Percentiles rank a stretch among this genome's conserved stretches.
Conservation (phyloP, 2,113 vertebrate genomes). For the Lophochroa leadbeateri region DNA sequence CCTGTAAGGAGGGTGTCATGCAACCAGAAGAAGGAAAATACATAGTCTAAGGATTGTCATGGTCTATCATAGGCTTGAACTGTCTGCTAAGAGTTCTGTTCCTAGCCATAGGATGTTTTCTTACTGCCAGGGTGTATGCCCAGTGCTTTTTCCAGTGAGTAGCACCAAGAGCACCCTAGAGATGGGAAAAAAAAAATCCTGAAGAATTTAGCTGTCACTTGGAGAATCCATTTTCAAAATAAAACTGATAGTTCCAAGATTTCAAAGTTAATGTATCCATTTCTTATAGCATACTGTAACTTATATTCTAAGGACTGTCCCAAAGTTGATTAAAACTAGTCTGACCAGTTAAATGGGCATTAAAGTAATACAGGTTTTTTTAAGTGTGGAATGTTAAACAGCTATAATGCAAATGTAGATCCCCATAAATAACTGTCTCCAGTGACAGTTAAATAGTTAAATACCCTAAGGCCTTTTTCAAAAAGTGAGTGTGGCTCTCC, state of each 20-base stretch:
- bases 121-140: rapidly evolving
- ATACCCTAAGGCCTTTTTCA: not conserved
- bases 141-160: not conserved
- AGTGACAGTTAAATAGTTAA: not conserved
- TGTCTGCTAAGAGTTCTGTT: not conserved
- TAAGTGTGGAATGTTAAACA: not conserved
- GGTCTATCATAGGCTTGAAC: not conserved
- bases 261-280: not conserved
- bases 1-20: not conserved
- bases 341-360: not conserved
- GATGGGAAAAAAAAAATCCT: not conserved
- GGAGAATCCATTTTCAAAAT: not conserved
- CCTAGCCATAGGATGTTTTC: not conserved
- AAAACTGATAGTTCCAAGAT: not conserved
- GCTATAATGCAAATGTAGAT: not conserved
- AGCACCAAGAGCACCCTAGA: not conserved
- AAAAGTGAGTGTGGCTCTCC: not conserved
- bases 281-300: not conserved
- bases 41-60: not conserved
- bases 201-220: not conserved
- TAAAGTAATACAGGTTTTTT: not conserved
- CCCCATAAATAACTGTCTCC: not conserved
- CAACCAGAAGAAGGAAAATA: not conserved
- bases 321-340: not conserved
- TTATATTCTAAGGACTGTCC: not conserved